Base-by-base conservation (phyloP, 1,140 invertebrate species). In the Dendrolimus punctatus region DNA sequence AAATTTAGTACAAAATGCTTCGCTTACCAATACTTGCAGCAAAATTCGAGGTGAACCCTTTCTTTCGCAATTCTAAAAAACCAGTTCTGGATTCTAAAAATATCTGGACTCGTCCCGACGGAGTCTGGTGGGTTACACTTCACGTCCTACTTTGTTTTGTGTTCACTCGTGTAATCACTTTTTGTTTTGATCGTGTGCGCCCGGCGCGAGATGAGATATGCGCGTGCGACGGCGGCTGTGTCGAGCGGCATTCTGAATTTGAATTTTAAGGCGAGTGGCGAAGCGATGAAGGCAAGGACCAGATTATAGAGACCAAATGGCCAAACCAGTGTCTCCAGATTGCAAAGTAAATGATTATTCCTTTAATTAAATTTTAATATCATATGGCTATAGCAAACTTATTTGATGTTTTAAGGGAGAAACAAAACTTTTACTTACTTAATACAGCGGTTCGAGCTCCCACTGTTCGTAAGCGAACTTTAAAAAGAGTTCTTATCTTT, bases 1-100 rank as follows among this genome's bases (percentile, higher is more conserved):
- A 23, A 23, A 23, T 23, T 23, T 23, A 23, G 3, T 23, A 23
- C 23, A 23, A 23, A 23, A 23, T 23, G 23, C 23, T 43, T 9
- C n/a, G 43, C 42, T n/a, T 48, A 49, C 36, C 36, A 52, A 37
- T 42, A 10, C 44, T 46, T 40, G 23, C 42, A 54, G 49, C 53
- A 54, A 54, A 47, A 54, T 54, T 48, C 46, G 40, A 57, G 55
- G 23, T 23, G 23, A 23, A 23, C 23, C 23, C 23, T 53, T 49
- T 57, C 55, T 61, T 65, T 71, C 61, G 61, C 61, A 53, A 58
- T 62, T 51, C 60, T 56, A 64, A 47, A 61, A 46, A 74, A 74
- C 69, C 63, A 65, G 72, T 74, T 70, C 41, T 46, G 44, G 43
- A 57, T 41, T 63, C 64, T 71, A 70, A 64, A 75, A 73, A 73